These are phyloP conservation scores for Nasonia vitripennis DNA, from an alignment of 1,140 invertebrate species.

Conservation along the genomic window DNA sequence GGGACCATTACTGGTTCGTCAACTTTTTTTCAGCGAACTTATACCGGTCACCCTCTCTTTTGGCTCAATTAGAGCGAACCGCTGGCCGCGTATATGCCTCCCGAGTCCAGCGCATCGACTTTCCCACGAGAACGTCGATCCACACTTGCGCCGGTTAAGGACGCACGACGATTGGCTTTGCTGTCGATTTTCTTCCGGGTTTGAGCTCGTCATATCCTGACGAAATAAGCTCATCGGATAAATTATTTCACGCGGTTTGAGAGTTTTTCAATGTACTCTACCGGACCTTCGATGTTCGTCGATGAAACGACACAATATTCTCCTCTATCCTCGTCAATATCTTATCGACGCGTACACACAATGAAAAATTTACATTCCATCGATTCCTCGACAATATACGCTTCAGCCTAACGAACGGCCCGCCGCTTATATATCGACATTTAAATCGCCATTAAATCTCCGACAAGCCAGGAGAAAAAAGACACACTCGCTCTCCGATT, in stretches of 20 bases:
- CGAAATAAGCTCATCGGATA: not conserved
- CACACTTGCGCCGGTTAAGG: not conserved
- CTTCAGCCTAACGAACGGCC: not conserved
- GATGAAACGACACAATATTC: not conserved
- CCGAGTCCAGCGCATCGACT: not conserved
- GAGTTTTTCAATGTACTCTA: not conserved
- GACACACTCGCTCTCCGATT: not conserved
- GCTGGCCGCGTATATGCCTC: not conserved
- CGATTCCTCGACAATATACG: slow-evolving; percentile 14
- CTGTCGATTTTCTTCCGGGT: too few relatives aligned
- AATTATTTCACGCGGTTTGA: not conserved
- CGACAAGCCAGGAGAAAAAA: slow-evolving; percentile 14
- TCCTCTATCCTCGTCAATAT: not conserved
- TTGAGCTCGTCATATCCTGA: too few relatives aligned
- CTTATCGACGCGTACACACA: not conserved
- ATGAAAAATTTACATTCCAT: slow-evolving; percentile 37
- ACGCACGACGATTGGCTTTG: not conserved
- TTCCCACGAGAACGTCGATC: slow-evolving; percentile 44
- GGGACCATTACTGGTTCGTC: not conserved
- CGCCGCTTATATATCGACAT: slow-evolving; percentile 39
- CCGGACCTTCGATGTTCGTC: not conserved
- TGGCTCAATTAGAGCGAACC: not conserved
- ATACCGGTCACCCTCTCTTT: not conserved
- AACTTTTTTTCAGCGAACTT: not conserved
- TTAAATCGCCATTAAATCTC: slow-evolving; percentile 44